Conservation (phyloP, 64 coral and sea anemone species). For the Platygyra sinensis region DNA sequence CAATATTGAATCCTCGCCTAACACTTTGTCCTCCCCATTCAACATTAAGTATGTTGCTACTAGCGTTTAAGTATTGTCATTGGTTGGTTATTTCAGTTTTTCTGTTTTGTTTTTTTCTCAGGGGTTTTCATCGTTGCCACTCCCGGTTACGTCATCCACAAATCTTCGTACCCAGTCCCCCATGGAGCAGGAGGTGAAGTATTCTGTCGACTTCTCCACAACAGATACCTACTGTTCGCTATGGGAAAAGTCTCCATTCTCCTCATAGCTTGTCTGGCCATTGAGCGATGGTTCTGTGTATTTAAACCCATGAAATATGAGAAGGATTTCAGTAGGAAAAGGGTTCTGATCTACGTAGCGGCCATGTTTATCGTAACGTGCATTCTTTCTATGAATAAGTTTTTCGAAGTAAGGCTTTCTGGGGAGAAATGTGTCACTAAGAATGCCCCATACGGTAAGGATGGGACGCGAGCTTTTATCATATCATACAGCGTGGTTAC, state of each 20-base stretch:
- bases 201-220: constrained; percentile 21
- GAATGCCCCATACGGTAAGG: background rate
- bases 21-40: no score
- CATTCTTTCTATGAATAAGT: constrained; percentile 26
- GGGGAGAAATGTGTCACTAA: background rate
- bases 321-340: constrained; percentile 1
- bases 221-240: constrained; percentile 26
- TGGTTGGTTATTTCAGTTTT: background rate
- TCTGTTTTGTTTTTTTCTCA: background rate
- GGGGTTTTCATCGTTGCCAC: constrained; percentile 4
- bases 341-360: background rate
- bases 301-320: constrained; percentile 36
- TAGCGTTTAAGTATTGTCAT: no score
- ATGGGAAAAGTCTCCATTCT: constrained; percentile 49
- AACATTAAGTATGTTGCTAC: no score
- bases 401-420: constrained; percentile 17
- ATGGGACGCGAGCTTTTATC: background rate
- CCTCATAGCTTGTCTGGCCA: constrained; percentile 24
- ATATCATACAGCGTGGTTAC: background rate
- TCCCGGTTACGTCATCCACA: constrained; percentile 1
- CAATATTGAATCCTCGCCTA: no score
- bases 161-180: constrained; percentile 19
- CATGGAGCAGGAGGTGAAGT: constrained; percentile 51
- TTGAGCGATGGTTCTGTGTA: constrained; percentile 37
- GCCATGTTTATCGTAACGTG: constrained; percentile 21